phyloP scores from a whole-genome alignment of 2,797 vertebrate genomes.

The Nannoperca australis region DNA sequence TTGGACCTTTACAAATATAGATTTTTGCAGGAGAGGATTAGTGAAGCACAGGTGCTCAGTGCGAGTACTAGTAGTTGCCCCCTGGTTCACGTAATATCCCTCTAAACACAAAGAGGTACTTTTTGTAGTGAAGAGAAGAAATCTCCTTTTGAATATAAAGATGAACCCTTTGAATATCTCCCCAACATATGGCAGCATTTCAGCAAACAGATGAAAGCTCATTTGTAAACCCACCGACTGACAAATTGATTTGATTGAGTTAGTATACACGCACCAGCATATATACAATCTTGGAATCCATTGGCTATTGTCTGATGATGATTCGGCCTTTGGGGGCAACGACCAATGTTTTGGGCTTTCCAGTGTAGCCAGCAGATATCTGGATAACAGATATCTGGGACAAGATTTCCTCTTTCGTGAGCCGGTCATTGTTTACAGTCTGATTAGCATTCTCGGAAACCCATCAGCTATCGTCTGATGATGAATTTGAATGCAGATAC shows the following conservation, averaged over 20 bases:
- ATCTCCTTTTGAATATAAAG: not conserved
- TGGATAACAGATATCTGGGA: too few species aligned
- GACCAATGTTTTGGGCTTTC: too few species aligned
- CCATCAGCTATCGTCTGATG: too few species aligned
- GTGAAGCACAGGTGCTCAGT: constrained; percentile 47
- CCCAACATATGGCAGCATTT: not conserved
- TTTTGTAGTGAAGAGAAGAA: not conserved
- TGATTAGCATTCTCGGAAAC: too few species aligned
- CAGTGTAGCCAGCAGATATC: too few species aligned
- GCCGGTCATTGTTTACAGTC: too few species aligned
- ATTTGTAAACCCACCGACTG: constrained; percentile 5
- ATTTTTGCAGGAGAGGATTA: constrained; percentile 68
- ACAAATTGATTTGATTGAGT: not conserved
- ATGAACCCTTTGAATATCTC: not conserved
- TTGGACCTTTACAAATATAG: constrained; percentile 73
- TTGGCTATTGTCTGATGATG: too few species aligned
- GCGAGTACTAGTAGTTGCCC: constrained; percentile 1
- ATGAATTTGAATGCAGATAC: too few species aligned
- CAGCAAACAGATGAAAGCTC: not conserved
- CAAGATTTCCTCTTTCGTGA: too few species aligned
- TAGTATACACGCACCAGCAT: not conserved
- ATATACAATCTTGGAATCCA: not conserved
- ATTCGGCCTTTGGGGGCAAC: too few species aligned
- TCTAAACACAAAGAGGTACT: not conserved
- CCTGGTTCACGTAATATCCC: not conserved